phyloP scores from a whole-genome alignment of 1,140 invertebrate genomes.

The Sitophilus oryzae region DNA sequence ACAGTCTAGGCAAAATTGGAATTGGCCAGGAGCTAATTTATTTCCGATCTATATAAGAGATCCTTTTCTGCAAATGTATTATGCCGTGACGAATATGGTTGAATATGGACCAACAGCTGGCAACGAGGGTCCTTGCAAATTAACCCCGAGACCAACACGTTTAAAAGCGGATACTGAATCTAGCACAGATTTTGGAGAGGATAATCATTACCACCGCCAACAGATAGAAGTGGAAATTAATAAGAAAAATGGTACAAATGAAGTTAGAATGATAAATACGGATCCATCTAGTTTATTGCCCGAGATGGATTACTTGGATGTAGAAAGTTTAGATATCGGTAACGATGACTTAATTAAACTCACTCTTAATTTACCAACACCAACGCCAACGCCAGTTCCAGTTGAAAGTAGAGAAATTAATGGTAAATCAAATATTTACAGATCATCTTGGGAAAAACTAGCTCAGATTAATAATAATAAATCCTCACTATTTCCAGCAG shows the following conservation, averaged over 20 bases:
- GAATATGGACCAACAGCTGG: slow-evolving; percentile 50
- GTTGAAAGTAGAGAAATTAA: slow-evolving; percentile 12
- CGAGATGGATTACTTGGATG: slow-evolving; percentile 19
- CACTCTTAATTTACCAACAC: slow-evolving; percentile 12
- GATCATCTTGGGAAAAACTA: slow-evolving; percentile 13
- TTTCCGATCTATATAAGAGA: slow-evolving; percentile 54
- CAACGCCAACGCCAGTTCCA: background rate
- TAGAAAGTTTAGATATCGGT: slow-evolving; percentile 31
- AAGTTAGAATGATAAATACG: background rate
- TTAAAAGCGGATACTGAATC: background rate
- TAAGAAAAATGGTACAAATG: background rate
- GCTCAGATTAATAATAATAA: background rate
- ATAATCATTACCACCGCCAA: too few relatives aligned
- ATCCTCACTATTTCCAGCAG: background rate
- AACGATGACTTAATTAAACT: slow-evolving; percentile 17
- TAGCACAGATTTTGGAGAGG: too few relatives aligned
- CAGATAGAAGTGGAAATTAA: slow-evolving; percentile 10
- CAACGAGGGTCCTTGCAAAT: slow-evolving; percentile 21
- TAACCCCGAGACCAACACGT: slow-evolving; percentile 16
- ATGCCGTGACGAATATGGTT: slow-evolving; percentile 49
- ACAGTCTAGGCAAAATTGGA: slow-evolving; percentile 31
- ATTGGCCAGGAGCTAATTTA: slow-evolving; percentile 46
- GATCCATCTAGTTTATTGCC: background rate
- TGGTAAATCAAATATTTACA: slow-evolving; percentile 5
- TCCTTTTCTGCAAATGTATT: slow-evolving; percentile 48